Conservation (phyloP, 2,797 vertebrate species). For the Stomatorhinus walkeri region DNA sequence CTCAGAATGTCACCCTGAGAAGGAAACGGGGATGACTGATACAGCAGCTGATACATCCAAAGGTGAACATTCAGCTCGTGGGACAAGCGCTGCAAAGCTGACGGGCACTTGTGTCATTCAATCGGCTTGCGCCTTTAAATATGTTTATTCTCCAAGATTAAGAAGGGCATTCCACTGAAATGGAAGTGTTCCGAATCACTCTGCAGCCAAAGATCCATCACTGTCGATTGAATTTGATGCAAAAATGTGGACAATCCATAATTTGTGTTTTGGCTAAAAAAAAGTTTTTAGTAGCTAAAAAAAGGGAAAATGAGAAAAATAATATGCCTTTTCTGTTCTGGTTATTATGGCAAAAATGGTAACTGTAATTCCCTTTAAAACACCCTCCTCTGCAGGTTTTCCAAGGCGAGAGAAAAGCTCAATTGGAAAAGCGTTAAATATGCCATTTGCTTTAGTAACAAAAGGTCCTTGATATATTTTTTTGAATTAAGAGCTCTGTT, state of each 20-base stretch:
- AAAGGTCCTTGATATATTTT: neutral
- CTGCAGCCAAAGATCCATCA: neutral
- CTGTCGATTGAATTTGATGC: neutral
- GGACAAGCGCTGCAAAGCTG: neutral
- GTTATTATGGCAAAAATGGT: neutral
- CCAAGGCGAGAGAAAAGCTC: neutral
- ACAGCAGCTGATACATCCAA: neutral
- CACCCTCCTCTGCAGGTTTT: neutral
- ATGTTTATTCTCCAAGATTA: neutral
- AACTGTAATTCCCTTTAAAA: conserved; percentile 8
- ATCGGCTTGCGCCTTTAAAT: neutral
- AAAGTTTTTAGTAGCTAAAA: neutral
- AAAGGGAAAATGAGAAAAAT: neutral
- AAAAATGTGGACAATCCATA: neutral
- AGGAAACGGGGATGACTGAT: neutral
- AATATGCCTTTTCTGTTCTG: neutral
- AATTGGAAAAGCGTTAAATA: neutral
- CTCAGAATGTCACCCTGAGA: neutral
- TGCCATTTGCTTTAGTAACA: neutral
- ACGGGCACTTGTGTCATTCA: neutral
- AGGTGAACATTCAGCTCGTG: neutral
- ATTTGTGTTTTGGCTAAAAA: neutral
- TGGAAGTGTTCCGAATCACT: neutral
- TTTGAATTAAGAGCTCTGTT: conserved; percentile 5
- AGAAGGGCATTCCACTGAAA: neutral